Evolutionary conservation across 2,797 vertebrate genomes (phyloP), one percentile per base, ranked within the genome.

Genomic region (Threskiornis aethiopicus): DNA sequence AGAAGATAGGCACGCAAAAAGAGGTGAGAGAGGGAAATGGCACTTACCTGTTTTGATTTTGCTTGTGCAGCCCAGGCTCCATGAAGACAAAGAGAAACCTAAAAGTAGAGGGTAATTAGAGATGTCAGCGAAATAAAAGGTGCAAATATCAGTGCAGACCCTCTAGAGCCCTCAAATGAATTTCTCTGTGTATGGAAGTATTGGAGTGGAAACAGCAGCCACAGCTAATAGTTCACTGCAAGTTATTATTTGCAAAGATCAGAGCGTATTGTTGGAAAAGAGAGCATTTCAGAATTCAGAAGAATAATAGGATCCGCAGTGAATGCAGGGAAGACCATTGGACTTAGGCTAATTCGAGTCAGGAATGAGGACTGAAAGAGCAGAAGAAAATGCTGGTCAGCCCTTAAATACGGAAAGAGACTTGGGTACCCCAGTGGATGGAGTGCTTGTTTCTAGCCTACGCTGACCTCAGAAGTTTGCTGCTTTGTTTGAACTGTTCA

Each of bases 1-100:
- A 85, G 55, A 46, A 59, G 13, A 28, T 0, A 57, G 6, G 31
- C 28, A 35, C 0, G 1, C 28, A 49, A 39, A 39, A 2, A 58
- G 22, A 51, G 31, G 21, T 26, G 17, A 46, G 75, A 81, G 37
- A 20, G 14, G 28, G 21, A 71, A 70, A 67, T 42, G 25, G 4
- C 47, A 29, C 26, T 33, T 31, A 10, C 0, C 31, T 49, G 4
- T 35, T 87, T 67, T 73, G n/a, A 22, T 69, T 82, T 33, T 82
- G 14, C 29, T 93, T 67, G 35, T 78, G 58, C 21, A 78, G 11
- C 13, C 10, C n/a, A 70, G 41, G 24, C 21, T 81, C 7, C 16
- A 10, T 5, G 10, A 95, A 77, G 89, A 33, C 11, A 59, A 65
- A 84, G 33, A 26, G 33, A 91, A 78, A 84, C 14, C 9, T 64